Evolutionary conservation across 2,113 vertebrate genomes (phyloP), one percentile per base, ranked within the genome.

Genomic region (Bufo gargarizans): DNA sequence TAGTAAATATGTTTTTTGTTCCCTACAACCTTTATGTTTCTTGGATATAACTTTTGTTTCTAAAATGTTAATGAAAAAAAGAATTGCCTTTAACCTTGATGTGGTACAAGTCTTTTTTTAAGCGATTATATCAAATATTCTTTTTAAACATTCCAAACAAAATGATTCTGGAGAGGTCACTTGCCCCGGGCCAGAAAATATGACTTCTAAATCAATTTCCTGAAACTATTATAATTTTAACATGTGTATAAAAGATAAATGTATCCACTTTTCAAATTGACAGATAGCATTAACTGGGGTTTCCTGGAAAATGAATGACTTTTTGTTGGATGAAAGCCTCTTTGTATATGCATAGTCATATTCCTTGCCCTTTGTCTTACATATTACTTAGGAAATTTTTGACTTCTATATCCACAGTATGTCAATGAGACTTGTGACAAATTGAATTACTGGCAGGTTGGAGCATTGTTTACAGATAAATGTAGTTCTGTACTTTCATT

Each of bases 231-330:
- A 81, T 81, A 13, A 59, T 59, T 61, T 81, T 81, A 81, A 19
- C 12, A 59, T 61, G 14, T 16, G 16, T 81, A 61, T 45, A 61
- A 59, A 81, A 59, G 77, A 61, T 61, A 81, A 81, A 81, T 81
- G 56, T 81, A 61, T 81, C 56, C 14, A 61, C 56, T 81, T 61
- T 7, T 81, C 5, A 81, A 59, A 81, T 61, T 19, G 56, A 81
- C 4, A 3, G 33, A 61, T 81, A 9, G 19, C 56, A 43, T 11
- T 7, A 61, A 47, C 33, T 81, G n/a, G 78, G 56, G 8, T 81
- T 81, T 81, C 78, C 78, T 81, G 78, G 56, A 81, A 81, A 59
- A 59, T 81, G 78, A 59, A 43, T 81, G 56, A 45, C 13, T 77
- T 45, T 56, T 53, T 55, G n/a, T 53, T 22, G 77, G 50, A 79